Evolutionary conservation across 2,888 invertebrate species (phyloP).

Genomic region (Eupsilia transversa): DNA sequence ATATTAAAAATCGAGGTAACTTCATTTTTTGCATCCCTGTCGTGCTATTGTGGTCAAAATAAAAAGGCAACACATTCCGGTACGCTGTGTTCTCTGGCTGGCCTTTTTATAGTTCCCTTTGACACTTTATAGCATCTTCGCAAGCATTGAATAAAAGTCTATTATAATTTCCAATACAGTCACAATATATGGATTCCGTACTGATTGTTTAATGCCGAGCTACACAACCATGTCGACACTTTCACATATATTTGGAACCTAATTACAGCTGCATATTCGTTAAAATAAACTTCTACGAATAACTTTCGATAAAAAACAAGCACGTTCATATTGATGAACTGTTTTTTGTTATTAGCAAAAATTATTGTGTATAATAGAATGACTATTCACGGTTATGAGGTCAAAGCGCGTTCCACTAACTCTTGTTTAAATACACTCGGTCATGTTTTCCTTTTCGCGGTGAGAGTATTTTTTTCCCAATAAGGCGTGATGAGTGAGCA

Average conservation of each 20-base stretch:
- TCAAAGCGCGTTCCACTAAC: conserved; percentile 80
- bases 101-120: conserved; percentile 48
- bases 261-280: conserved; percentile 20
- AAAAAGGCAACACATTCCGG: conserved; percentile 47
- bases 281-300: conserved; percentile 47
- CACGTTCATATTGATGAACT: conserved; percentile 62
- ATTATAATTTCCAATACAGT: conserved; percentile 47
- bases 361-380: conserved; percentile 69
- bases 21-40: conserved; percentile 56
- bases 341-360: conserved; percentile 71
- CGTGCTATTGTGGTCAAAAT: conserved; percentile 56
- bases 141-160: conserved; percentile 51
- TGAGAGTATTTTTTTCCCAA: conserved; percentile 83
- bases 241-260: conserved; percentile 25
- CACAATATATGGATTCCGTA: conserved; percentile 36
- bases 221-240: conserved; percentile 12
- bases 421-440: conserved; percentile 74
- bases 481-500: conserved; percentile 80
- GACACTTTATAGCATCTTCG: conserved; percentile 57
- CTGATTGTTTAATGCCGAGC: conserved; percentile 15
- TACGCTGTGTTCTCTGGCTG: conserved; percentile 40
- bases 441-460: conserved; percentile 83
- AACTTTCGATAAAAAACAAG: conserved; percentile 59
- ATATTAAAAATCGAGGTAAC: conserved; percentile 44
- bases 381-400: conserved; percentile 76